phyloP scores from a whole-genome alignment of 2,888 invertebrate genomes.

The Peribatodes rhomboidaria region DNA sequence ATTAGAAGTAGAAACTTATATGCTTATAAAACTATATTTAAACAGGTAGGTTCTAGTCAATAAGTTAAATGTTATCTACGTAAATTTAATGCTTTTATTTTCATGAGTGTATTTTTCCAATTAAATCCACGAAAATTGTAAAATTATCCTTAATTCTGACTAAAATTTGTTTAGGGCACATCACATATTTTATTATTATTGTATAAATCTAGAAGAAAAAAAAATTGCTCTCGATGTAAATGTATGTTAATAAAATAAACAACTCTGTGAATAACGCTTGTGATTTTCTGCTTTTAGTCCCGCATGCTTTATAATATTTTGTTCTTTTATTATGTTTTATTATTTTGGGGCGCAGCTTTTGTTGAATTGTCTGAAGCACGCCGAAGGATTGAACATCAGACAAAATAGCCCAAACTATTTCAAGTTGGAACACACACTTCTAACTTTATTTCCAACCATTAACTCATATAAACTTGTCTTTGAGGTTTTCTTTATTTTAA shows the following conservation, averaged over 20 bases:
- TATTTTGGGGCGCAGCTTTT: constrained; percentile 72
- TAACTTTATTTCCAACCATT: too few relatives aligned
- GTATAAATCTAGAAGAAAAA: constrained; percentile 32
- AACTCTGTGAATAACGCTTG: constrained; percentile 83
- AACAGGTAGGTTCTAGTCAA: constrained; percentile 3
- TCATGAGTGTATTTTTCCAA: constrained; percentile 9
- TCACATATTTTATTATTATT: constrained; percentile 27
- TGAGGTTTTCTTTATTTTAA: too few relatives aligned
- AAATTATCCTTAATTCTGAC: constrained; percentile 26
- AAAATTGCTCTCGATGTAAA: too few relatives aligned
- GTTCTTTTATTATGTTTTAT: constrained; percentile 58
- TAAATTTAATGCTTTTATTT: constrained; percentile 7
- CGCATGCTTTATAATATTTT: constrained; percentile 76
- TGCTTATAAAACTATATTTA: too few relatives aligned
- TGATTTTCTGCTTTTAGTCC: constrained; percentile 84
- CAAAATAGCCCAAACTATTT: background rate
- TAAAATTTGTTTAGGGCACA: constrained; percentile 29
- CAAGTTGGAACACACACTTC: too few relatives aligned
- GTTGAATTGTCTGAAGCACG: constrained; percentile 41
- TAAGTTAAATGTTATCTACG: constrained; percentile 10
- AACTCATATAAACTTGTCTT: background rate
- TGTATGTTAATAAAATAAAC: constrained; percentile 76
- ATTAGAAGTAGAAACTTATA: too few relatives aligned
- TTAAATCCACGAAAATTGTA: constrained; percentile 2
- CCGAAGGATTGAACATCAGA: constrained; percentile 28